Conservation (phyloP, 1,140 invertebrate genomes). For the Coelopa frigida region DNA sequence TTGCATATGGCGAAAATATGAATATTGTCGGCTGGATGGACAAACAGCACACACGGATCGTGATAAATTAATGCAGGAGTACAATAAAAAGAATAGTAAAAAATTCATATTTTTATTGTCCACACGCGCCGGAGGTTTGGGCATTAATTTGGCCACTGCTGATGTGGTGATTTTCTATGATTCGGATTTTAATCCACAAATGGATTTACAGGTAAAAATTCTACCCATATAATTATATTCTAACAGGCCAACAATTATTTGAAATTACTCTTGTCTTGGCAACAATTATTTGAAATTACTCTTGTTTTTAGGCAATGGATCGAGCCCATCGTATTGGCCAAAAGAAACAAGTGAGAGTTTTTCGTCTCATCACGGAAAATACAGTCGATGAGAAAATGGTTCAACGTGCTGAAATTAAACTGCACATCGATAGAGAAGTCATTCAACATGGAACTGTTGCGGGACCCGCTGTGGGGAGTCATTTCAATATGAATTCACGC, state of each 20-base stretch:
- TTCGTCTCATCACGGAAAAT: conserved; percentile 77
- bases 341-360: conserved; percentile 77
- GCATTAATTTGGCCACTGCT: conserved; percentile 91
- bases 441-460: conserved; percentile 94
- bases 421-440: conserved; percentile 85
- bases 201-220: conserved; percentile 79
- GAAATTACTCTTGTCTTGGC: no score
- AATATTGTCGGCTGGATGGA: conserved; percentile 89
- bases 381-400: conserved; percentile 93
- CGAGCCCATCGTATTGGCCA: conserved; percentile 91
- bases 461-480: conserved; percentile 77
- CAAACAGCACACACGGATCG: conserved; percentile 70
- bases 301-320: no score
- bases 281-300: no score
- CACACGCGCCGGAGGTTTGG: conserved; percentile 90
- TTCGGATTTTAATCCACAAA: conserved; percentile 94
- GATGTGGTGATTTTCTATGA: conserved; percentile 94
- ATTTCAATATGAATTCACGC: conserved; percentile 85
- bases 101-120: conserved; percentile 90
- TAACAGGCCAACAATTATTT: no score
- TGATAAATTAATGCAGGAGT: conserved; percentile 76
- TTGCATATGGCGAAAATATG: conserved; percentile 65
- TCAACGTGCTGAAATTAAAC: conserved; percentile 90
- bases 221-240: no score
- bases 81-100: conserved; percentile 67